Base-by-base conservation (phyloP, 2,888 invertebrate genomes). In the Sthenelais limicola region DNA sequence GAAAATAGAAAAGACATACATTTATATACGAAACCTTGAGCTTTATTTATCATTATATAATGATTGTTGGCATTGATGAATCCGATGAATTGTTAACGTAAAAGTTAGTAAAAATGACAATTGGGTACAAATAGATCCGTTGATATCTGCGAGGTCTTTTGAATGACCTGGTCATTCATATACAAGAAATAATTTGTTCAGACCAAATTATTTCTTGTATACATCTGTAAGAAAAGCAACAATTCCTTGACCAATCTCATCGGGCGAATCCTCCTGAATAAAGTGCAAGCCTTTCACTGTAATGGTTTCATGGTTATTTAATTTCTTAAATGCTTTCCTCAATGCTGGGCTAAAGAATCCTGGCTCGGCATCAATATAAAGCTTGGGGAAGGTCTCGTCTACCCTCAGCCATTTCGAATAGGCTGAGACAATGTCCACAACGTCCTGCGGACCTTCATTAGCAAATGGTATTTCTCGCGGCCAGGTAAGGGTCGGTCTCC, bases 211-310 rank as follows among this genome's bases (percentile, higher is more conserved):
- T n/a, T n/a, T n/a, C n/a, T n/a, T n/a, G 49, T 68, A 68, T 9
- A 71, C 56, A 18, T 30, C 71, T 62, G 28, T 30, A n/a, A 73
- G 43, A 51, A 73, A 73, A 3, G 33, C 43, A 15, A 18, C 26
- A 9, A 73, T 54, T 18, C 26, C 58, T 21, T 58, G 26, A 15
- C 74, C 74, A 32, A 74, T 73, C 7, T 68, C 70, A 7, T 73
- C 52, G 7, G 74, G 74, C 0, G 72, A 73, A 26, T 74, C 74
- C 48, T 74, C 74, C 35, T 74, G 74, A 9, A 67, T 30, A 28
- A 74, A 74, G 30, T 74, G 74, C 30, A 58, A 12, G 9, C 74
- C 74, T 54, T 38, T 51, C 2, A 66, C 72, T 12, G 56, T 33
- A 7, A 62, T 38, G 9, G 24, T 26, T 52, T 49, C 58, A 43